A percentile compares a stretch with the other conserved stretches of the same genome.
Evolutionary conservation across 2,113 vertebrate genomes (phyloP).

Genomic region (Hypocryptadius cinnamomeus): DNA sequence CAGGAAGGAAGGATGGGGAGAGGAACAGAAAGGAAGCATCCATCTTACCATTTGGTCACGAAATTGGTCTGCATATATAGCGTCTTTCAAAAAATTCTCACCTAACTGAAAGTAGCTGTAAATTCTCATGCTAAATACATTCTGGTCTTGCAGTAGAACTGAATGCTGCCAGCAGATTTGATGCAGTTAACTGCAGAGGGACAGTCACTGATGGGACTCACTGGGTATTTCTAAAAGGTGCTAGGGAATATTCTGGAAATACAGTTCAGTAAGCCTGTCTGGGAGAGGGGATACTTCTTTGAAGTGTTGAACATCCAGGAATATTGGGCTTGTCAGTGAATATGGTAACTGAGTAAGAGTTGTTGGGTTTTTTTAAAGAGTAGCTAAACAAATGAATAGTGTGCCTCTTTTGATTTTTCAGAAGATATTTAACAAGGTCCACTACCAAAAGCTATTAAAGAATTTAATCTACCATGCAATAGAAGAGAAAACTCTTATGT

Average conservation of each 20-base stretch:
- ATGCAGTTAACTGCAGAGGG: not conserved
- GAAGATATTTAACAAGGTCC: not conserved
- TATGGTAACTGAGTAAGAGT: not conserved
- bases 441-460: slow-evolving; percentile 23
- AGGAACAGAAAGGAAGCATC: too few relatives aligned
- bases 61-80: too few relatives aligned
- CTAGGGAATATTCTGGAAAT: not conserved
- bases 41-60: too few relatives aligned
- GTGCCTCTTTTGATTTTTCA: not conserved
- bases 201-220: not conserved
- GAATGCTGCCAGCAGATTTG: not conserved
- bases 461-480: slow-evolving; percentile 12
- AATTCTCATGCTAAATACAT: too few relatives aligned
- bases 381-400: not conserved
- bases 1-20: too few relatives aligned
- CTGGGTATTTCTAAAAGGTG: not conserved
- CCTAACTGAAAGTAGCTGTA: too few relatives aligned
- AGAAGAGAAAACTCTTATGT: not conserved
- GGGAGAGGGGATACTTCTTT: not conserved
- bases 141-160: too few relatives aligned
- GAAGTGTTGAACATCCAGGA: not conserved
- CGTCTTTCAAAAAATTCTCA: too few relatives aligned
- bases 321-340: not conserved
- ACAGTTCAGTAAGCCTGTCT: not conserved
- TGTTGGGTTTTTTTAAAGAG: not conserved